Conservation (phyloP, 2,797 vertebrate genomes). For the Anisognathus igniventris region DNA sequence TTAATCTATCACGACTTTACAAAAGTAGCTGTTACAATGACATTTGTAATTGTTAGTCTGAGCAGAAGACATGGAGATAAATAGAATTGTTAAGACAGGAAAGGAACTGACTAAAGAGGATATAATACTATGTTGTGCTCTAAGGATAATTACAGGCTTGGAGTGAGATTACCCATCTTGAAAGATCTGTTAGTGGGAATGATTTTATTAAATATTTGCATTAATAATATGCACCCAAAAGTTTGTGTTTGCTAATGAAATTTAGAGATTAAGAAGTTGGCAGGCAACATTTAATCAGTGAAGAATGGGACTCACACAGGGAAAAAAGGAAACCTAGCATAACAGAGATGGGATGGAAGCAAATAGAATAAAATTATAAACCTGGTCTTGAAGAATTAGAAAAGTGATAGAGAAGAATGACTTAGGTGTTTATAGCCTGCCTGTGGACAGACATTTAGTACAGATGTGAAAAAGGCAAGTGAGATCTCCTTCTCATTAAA, state of each 20-base stretch:
- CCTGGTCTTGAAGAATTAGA: background rate
- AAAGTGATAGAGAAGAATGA: background rate
- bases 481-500: background rate
- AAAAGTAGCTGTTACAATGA: slow-evolving; percentile 43
- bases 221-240: slow-evolving; percentile 14
- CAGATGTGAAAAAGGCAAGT: background rate
- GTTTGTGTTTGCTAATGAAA: slow-evolving; percentile 22
- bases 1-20: slow-evolving; percentile 21
- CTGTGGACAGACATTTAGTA: background rate
- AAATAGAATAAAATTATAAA: background rate
- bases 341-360: background rate
- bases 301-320: background rate
- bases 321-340: background rate
- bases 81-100: slow-evolving; percentile 40
- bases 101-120: slow-evolving; percentile 19
- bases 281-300: background rate
- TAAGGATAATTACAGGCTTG: slow-evolving; percentile 37
- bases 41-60: slow-evolving; percentile 36
- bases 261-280: background rate
- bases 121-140: slow-evolving; percentile 22
- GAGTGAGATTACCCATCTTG: background rate
- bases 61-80: slow-evolving; percentile 17
- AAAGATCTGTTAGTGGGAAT: slow-evolving; percentile 13
- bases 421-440: background rate
- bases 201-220: slow-evolving; percentile 45